These are phyloP conservation scores for Phalera bucephala DNA, from an alignment of 2,888 invertebrate species.

Conservation along the genomic window DNA sequence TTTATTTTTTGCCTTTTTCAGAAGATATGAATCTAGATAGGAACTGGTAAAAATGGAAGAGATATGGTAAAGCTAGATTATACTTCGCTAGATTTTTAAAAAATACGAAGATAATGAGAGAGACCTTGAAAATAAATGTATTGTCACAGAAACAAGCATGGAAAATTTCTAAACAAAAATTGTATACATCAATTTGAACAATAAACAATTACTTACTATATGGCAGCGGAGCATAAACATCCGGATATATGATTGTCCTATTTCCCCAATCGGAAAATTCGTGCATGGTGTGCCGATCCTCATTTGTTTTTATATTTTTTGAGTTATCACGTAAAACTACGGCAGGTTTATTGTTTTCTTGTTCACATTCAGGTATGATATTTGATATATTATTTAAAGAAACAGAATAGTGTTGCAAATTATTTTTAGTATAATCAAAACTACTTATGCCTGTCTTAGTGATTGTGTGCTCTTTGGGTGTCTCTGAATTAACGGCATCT, in stretches of 20 bases:
- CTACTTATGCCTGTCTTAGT: not conserved
- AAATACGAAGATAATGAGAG: too few relatives aligned
- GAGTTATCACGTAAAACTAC: conserved; percentile 45
- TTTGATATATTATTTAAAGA: conserved; percentile 37
- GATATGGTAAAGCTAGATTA: too few relatives aligned
- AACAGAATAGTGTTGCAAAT: conserved; percentile 17
- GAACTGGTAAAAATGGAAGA: too few relatives aligned
- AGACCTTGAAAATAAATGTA: not conserved
- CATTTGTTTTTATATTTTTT: conserved; percentile 36
- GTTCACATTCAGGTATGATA: conserved; percentile 21
- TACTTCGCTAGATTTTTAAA: too few relatives aligned
- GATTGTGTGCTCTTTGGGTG: conserved; percentile 1
- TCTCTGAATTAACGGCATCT: too few relatives aligned
- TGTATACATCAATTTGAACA: conserved; percentile 15
- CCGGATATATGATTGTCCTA: conserved; percentile 84
- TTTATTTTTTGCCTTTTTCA: too few relatives aligned
- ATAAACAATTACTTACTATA: conserved; percentile 87
- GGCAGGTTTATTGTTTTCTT: too few relatives aligned
- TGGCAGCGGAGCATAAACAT: conserved; percentile 89
- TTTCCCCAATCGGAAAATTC: conserved; percentile 69
- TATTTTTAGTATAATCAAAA: conserved; percentile 11
- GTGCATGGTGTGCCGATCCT: conserved; percentile 66
- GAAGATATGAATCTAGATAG: too few relatives aligned
- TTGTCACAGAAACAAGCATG: not conserved
- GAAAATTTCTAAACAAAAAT: conserved; percentile 16